Percentiles rank a stretch among this genome's conserved stretches.
Conservation (phyloP, 2,113 vertebrate species). For the Symphodus melops region DNA sequence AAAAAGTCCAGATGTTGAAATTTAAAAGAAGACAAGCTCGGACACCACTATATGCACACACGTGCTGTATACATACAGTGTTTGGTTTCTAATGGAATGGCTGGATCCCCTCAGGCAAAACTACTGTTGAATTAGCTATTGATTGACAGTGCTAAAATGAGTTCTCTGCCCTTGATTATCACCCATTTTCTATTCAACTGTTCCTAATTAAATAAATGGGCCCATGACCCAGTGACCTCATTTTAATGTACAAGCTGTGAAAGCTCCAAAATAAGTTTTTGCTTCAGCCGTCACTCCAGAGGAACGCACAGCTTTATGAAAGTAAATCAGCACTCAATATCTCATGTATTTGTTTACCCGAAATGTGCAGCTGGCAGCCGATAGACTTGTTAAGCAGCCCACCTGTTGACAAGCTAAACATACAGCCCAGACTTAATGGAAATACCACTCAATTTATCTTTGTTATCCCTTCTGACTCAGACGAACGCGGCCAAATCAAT, state of each 20-base stretch:
- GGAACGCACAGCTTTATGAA: not conserved
- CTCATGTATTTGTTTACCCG: slow-evolving; percentile 36
- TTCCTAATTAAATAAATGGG: slow-evolving; percentile 86
- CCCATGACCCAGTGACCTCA: slow-evolving; percentile 82
- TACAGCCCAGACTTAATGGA: slow-evolving; percentile 63
- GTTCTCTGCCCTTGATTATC: slow-evolving; percentile 81
- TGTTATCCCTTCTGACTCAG: slow-evolving; percentile 62
- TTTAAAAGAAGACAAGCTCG: not conserved
- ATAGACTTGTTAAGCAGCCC: slow-evolving; percentile 52
- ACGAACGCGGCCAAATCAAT: slow-evolving; percentile 57
- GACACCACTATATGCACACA: slow-evolving; percentile 16
- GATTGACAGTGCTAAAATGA: slow-evolving; percentile 84
- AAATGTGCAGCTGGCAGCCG: slow-evolving; percentile 55
- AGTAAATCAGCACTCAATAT: slow-evolving; percentile 1
- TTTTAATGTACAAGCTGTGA: slow-evolving; percentile 64
- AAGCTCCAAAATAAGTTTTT: slow-evolving; percentile 65
- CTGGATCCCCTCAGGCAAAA: slow-evolving; percentile 67
- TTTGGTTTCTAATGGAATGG: slow-evolving; percentile 58
- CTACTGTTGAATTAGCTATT: slow-evolving; percentile 75
- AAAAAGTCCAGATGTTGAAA: not conserved
- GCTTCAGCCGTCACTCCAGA: slow-evolving; percentile 26
- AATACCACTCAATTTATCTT: slow-evolving; percentile 70
- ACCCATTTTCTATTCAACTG: slow-evolving; percentile 80
- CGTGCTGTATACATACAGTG: slow-evolving; percentile 12
- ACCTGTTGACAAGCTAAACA: slow-evolving; percentile 75